These are phyloP conservation scores for Urocolius indicus DNA, from an alignment of 2,113 vertebrate genomes.

Conservation along the genomic window DNA sequence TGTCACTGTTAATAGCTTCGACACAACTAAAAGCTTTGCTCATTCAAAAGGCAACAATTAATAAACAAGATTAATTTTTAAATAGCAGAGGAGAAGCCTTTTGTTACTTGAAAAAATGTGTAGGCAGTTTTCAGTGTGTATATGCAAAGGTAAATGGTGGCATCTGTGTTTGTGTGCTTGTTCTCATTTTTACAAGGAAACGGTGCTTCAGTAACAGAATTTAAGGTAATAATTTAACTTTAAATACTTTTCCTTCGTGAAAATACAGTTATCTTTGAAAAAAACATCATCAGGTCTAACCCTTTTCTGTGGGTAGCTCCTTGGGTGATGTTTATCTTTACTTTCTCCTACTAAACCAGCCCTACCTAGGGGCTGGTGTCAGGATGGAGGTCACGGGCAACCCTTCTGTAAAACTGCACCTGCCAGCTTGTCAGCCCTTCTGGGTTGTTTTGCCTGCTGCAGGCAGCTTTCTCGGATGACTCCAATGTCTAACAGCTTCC, in stretches of 20 bases:
- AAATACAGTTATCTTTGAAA: not conserved
- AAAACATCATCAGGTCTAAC: not conserved
- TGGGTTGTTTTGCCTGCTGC: not conserved
- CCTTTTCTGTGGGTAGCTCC: not conserved
- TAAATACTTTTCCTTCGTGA: not conserved
- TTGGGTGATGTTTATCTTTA: not conserved
- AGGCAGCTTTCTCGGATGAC: not conserved
- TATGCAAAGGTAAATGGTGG: not conserved
- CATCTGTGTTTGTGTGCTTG: not conserved
- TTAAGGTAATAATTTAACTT: not conserved
- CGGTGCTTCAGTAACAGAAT: not conserved
- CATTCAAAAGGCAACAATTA: constrained; percentile 43
- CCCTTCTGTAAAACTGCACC: not conserved
- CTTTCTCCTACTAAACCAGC: not conserved
- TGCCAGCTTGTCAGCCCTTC: not conserved
- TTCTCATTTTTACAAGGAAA: not conserved
- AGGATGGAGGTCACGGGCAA: not conserved
- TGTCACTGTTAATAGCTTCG: constrained; percentile 32
- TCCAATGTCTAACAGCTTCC: not conserved
- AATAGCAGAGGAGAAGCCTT: not conserved
- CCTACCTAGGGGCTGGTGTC: not conserved
- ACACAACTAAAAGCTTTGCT: constrained; percentile 60
- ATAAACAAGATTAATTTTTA: constrained; percentile 41
- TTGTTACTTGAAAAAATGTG: not conserved
- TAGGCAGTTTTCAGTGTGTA: not conserved